These are phyloP conservation scores for Amphiprion ocellaris DNA, from an alignment of 2,113 vertebrate genomes.

Conservation along the genomic window DNA sequence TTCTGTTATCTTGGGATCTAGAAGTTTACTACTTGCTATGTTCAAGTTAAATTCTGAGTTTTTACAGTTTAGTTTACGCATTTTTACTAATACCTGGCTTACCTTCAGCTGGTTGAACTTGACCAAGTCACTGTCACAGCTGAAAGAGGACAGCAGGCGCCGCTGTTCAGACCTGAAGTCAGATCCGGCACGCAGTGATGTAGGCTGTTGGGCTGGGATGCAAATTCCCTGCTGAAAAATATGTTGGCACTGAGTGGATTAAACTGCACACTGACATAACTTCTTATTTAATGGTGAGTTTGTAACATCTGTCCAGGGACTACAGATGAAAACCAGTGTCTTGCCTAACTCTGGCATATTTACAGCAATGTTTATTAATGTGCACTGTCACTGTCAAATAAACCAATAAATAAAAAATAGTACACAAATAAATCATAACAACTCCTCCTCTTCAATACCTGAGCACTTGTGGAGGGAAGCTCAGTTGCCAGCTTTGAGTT, in stretches of 20 bases:
- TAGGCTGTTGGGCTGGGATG: constrained; percentile 87
- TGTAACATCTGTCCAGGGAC: too few relatives aligned
- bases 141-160: constrained; percentile 95
- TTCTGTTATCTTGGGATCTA: not conserved
- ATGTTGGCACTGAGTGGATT: not conserved
- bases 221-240: constrained; percentile 86
- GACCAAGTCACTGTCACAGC: constrained; percentile 96
- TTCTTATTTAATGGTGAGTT: too few relatives aligned
- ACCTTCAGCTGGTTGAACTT: constrained; percentile 99
- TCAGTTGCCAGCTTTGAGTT: constrained; percentile 84
- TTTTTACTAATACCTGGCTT: not conserved
- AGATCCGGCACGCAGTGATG: constrained; percentile 92
- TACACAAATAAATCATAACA: not conserved
- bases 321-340: too few relatives aligned
- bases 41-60: not conserved
- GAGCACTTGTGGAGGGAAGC: constrained; percentile 86
- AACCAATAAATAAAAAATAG: too few relatives aligned
- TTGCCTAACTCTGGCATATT: too few relatives aligned
- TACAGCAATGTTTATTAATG: too few relatives aligned
- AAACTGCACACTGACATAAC: not conserved
- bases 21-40: too few relatives aligned
- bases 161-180: constrained; percentile 96
- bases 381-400: too few relatives aligned
- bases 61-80: not conserved
- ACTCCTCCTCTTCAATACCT: constrained; percentile 81